Base-by-base conservation (phyloP, 1,140 invertebrate species). In the Caenorhabditis inopinata region DNA sequence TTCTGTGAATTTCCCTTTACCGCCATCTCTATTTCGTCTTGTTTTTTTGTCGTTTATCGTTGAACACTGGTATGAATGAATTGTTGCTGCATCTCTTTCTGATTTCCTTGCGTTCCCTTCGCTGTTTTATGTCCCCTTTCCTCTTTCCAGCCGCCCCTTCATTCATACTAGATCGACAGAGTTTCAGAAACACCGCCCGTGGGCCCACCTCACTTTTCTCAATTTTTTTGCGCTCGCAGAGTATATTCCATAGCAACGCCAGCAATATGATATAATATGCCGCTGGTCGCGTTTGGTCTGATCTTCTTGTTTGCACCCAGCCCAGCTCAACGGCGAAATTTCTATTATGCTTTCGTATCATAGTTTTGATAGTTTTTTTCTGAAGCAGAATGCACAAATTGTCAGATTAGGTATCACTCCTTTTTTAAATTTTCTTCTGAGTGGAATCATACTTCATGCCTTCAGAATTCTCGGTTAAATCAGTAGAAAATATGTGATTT, bases 221-320 rank as follows among this genome's bases (percentile, higher is more conserved):
- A 11, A 11, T n/a, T 16, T 32, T 32, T 58, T 16, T 58, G n/a
- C n/a, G n/a, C n/a, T n/a, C n/a, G n/a, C n/a, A n/a, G n/a, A n/a
- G n/a, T n/a, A n/a, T n/a, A n/a, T n/a, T 32, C 51, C 51, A 58
- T 58, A 29, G 51, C 51, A 58, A 58, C 51, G 51, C 2, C 18
- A 14, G 27, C 14, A 58, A 16, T 32, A 58, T 32, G 51, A 58
- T 58, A 58, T 9, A 58, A 58, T 58, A 58, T 58, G 51, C 21
- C n/a, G n/a, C 25, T 58, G 51, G 27, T 16, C 21, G 49, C 27
- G 49, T 58, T 32, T 58, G 51, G 12, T 29, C 35, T 58, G 51
- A 58, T 58, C 51, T 58, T 58, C 51, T 58, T 58, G 35, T 58
- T 58, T 48, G n/a, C n/a, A n/a, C n/a, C n/a, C n/a, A n/a, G n/a